Evolutionary conservation across 2,888 invertebrate genomes (phyloP).

Genomic region (Schizotus pectinicornis): DNA sequence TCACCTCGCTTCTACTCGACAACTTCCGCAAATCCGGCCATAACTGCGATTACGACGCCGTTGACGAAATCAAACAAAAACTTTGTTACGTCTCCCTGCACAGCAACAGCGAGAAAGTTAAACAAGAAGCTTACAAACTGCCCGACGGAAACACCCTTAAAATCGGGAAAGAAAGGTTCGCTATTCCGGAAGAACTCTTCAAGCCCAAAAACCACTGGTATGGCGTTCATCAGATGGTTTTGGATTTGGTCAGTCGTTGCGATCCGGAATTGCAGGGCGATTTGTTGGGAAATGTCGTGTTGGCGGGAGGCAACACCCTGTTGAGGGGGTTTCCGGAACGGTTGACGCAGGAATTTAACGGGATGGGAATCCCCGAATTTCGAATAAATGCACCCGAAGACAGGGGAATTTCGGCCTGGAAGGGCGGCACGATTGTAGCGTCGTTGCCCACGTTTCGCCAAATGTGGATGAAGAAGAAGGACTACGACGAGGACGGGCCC

Average conservation of each 20-base stretch:
- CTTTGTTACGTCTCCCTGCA: conserved; percentile 26
- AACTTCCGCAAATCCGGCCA: background rate
- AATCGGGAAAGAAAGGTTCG: conserved; percentile 1
- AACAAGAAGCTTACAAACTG: conserved; percentile 21
- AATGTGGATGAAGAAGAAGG: conserved; percentile 27
- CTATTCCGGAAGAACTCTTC: conserved; percentile 6
- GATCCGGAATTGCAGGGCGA: conserved; percentile 25
- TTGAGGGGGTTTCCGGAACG: conserved; percentile 27
- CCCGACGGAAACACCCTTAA: conserved; percentile 27
- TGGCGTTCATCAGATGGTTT: conserved; percentile 31
- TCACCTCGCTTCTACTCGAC: background rate
- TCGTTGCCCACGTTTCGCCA: conserved; percentile 29
- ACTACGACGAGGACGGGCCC: conserved; percentile 31
- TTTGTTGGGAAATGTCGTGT: conserved; percentile 30
- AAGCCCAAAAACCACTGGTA: conserved; percentile 13
- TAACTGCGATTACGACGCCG: conserved; percentile 19
- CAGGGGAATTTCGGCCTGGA: conserved; percentile 29
- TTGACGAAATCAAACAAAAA: conserved; percentile 31
- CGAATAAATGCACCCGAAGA: conserved; percentile 21
- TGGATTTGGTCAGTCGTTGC: conserved; percentile 27
- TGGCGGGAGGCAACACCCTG: conserved; percentile 32
- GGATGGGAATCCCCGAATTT: conserved; percentile 17
- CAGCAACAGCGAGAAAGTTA: background rate
- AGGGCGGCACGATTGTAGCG: conserved; percentile 32
- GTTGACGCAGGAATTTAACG: conserved; percentile 19